A percentile compares a stretch with the other conserved stretches of the same genome.
These are phyloP conservation scores for Aplysina aerophoba DNA, from an alignment of 37 sponge, comb jelly and placozoan genomes.

Conservation along the genomic window DNA sequence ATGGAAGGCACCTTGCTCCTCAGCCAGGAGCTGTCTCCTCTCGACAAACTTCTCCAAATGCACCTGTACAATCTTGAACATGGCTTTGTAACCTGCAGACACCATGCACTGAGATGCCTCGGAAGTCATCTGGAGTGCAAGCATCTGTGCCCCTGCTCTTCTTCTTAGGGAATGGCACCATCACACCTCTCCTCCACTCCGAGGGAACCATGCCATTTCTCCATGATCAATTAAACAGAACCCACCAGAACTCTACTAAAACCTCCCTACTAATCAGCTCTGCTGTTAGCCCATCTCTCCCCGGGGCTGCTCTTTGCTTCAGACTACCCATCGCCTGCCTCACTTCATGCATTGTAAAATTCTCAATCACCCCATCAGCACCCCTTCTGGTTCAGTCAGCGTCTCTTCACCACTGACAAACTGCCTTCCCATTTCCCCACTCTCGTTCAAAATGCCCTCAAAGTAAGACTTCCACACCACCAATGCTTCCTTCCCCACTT, in stretches of 20 bases:
- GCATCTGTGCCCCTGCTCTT: not conserved
- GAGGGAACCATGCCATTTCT: not conserved
- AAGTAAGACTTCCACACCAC: too few relatives aligned
- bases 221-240: not conserved
- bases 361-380: not conserved
- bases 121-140: not conserved
- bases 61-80: not conserved
- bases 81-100: not conserved
- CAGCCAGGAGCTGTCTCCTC: not conserved
- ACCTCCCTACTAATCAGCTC: not conserved
- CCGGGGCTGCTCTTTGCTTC: not conserved
- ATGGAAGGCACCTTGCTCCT: slow-evolving; percentile 31
- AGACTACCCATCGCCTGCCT: not conserved
- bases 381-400: too few relatives aligned
- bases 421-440: too few relatives aligned
- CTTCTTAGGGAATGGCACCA: slow-evolving; percentile 10
- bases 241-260: not conserved
- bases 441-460: too few relatives aligned
- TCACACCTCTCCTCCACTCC: not conserved
- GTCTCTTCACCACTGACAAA: too few relatives aligned
- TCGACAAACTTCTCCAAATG: not conserved
- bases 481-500: too few relatives aligned
- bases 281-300: not conserved
- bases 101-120: slow-evolving; percentile 10
- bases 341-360: not conserved